A percentile compares a stretch with the other conserved stretches of the same genome.
These are phyloP conservation scores for Brachypteracias leptosomus DNA, from an alignment of 2,113 vertebrate species.

Conservation along the genomic window DNA sequence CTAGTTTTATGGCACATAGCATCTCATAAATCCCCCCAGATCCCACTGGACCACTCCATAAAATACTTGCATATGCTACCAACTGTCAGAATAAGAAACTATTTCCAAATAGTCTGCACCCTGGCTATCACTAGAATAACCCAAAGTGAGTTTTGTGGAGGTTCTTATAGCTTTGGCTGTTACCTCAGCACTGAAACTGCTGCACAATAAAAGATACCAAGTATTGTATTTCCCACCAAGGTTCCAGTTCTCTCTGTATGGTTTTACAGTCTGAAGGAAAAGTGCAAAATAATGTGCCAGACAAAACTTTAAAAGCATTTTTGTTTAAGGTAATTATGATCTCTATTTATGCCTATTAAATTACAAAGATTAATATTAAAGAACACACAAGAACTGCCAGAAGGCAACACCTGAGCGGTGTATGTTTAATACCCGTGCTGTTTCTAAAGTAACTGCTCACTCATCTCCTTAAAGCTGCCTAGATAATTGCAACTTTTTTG, in stretches of 20 bases:
- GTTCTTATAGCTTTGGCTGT: background rate
- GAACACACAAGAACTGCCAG: conserved; percentile 59
- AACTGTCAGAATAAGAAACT: background rate
- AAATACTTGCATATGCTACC: background rate
- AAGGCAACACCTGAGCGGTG: conserved; percentile 64
- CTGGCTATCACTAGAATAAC: background rate
- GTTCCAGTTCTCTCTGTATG: background rate
- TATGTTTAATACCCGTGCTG: conserved; percentile 3
- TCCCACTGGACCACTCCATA: background rate
- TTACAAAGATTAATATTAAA: conserved; percentile 67
- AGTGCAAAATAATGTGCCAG: conserved; percentile 17
- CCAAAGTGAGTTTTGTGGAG: background rate
- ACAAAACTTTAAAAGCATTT: conserved; percentile 61
- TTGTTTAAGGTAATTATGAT: conserved; percentile 66
- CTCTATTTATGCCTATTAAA: conserved; percentile 70
- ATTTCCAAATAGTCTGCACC: background rate
- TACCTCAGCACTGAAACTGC: background rate
- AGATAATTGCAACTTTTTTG: conserved; percentile 42
- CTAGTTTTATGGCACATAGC: background rate
- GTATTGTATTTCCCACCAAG: background rate
- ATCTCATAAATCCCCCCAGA: background rate
- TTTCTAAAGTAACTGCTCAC: conserved; percentile 51
- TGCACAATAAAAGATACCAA: background rate
- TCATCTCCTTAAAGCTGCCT: conserved; percentile 40
- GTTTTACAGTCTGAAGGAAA: conserved; percentile 19